phyloP scores from a whole-genome alignment of 2,113 vertebrate genomes.

The Tyrannus savana region DNA sequence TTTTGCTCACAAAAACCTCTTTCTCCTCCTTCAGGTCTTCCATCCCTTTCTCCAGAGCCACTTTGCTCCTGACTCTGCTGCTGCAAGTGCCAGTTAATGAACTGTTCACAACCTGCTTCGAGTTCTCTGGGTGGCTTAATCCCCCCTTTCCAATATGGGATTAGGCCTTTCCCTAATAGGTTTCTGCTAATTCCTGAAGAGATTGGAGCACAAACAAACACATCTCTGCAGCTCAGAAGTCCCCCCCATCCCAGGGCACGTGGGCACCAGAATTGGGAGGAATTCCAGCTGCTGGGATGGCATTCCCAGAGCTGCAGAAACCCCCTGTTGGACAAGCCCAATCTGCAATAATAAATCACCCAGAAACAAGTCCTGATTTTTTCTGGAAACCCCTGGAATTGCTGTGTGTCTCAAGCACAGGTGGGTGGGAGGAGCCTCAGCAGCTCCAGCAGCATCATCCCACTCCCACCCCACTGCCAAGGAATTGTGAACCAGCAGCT shows the following conservation, averaged over 20 bases:
- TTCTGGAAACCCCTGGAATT: neutral
- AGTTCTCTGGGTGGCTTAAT: neutral
- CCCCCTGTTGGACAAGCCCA: neutral
- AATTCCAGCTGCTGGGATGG: neutral
- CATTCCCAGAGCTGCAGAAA: neutral
- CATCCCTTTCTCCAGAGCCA: neutral
- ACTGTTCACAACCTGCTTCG: neutral
- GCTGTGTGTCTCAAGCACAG: neutral
- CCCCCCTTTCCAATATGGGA: neutral
- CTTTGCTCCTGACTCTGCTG: neutral
- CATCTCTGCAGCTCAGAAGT: neutral
- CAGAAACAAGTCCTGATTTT: neutral
- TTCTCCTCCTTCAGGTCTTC: neutral
- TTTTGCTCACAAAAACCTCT: neutral
- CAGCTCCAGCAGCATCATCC: neutral
- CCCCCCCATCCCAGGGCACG: neutral
- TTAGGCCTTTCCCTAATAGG: neutral
- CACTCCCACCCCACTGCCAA: neutral
- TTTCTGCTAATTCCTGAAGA: constrained; percentile 1
- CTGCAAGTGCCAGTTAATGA: neutral
- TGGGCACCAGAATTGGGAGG: too few relatives aligned
- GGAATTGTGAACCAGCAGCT: neutral
- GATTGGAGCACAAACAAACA: neutral
- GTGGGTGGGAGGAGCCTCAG: fast-evolving
- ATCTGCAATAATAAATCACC: too few relatives aligned